A percentile compares a stretch with the other conserved stretches of the same genome.
phyloP scores from a whole-genome alignment of 2,888 invertebrate species.

The Automeris io region DNA sequence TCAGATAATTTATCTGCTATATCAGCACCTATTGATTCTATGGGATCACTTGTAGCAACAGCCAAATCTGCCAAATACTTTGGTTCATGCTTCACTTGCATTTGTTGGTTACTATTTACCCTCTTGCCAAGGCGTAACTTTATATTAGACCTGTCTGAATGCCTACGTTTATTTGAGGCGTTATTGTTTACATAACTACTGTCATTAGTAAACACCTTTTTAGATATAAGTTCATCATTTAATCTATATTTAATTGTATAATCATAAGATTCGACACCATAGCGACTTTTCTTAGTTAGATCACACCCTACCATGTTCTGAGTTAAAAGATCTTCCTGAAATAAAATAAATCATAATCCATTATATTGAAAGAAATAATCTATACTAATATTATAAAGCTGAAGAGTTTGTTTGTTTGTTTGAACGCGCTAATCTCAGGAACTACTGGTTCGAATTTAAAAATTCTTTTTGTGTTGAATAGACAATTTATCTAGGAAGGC shows the following conservation, averaged over 20 bases:
- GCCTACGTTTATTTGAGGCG: slow-evolving; percentile 74
- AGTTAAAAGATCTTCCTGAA: slow-evolving; percentile 87
- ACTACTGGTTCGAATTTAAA: too few species aligned
- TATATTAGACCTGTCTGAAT: slow-evolving; percentile 75
- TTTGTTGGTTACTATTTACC: slow-evolving; percentile 52
- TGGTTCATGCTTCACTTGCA: slow-evolving; percentile 72
- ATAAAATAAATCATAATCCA: too few species aligned
- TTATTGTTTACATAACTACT: slow-evolving; percentile 32
- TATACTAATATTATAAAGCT: too few species aligned
- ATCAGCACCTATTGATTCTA: slow-evolving; percentile 81
- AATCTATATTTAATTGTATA: slow-evolving; percentile 80
- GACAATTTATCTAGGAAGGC: too few species aligned
- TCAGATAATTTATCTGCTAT: slow-evolving; percentile 85
- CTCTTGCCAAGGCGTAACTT: slow-evolving; percentile 76
- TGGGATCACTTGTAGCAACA: slow-evolving; percentile 64
- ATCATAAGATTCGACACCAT: slow-evolving; percentile 88
- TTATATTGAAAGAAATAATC: too few species aligned
- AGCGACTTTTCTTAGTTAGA: slow-evolving; percentile 80
- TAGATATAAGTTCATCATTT: slow-evolving; percentile 65
- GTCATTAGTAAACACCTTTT: slow-evolving; percentile 50
- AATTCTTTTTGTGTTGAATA: too few species aligned
- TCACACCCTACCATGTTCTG: slow-evolving; percentile 88
- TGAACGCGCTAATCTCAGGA: too few species aligned
- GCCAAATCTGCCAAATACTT: slow-evolving; percentile 78
- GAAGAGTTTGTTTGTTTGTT: too few species aligned